phyloP scores from a whole-genome alignment of 2,113 vertebrate genomes.

The Pangasianodon gigas region DNA sequence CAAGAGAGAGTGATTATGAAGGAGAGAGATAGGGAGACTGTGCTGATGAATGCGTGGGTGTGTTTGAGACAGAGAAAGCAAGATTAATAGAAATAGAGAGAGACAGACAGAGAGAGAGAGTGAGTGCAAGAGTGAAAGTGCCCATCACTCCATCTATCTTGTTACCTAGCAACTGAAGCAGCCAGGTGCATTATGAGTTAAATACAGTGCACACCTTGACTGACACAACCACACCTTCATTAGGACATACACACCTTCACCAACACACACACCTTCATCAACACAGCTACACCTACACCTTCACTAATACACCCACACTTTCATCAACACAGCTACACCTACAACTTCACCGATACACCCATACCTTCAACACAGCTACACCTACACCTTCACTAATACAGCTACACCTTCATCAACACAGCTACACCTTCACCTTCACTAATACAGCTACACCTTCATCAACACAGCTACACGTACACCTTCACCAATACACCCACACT shows the following conservation, averaged over 20 bases:
- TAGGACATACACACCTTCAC: not conserved
- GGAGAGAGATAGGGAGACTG: not conserved
- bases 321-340: not conserved
- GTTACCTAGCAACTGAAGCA: constrained; percentile 55
- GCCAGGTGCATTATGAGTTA: constrained; percentile 21
- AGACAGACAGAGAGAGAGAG: constrained; percentile 26
- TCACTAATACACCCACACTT: not conserved
- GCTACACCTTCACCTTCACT: not conserved
- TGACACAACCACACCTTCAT: not conserved
- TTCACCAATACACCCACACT: not conserved
- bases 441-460: not conserved
- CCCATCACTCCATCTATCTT: constrained; percentile 40
- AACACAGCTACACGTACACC: not conserved
- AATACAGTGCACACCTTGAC: constrained; percentile 9
- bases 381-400: not conserved
- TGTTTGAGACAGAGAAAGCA: constrained; percentile 5
- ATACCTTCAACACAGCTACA: not conserved
- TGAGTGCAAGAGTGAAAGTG: constrained; percentile 17
- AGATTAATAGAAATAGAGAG: constrained; percentile 28
- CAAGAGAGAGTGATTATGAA: constrained; percentile 3
- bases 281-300: not conserved
- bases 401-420: not conserved
- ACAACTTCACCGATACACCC: not conserved
- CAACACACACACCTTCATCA: not conserved
- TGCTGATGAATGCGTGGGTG: constrained; percentile 14